Conservation (phyloP, 2,888 invertebrate genomes). For the Metalampra italica region DNA sequence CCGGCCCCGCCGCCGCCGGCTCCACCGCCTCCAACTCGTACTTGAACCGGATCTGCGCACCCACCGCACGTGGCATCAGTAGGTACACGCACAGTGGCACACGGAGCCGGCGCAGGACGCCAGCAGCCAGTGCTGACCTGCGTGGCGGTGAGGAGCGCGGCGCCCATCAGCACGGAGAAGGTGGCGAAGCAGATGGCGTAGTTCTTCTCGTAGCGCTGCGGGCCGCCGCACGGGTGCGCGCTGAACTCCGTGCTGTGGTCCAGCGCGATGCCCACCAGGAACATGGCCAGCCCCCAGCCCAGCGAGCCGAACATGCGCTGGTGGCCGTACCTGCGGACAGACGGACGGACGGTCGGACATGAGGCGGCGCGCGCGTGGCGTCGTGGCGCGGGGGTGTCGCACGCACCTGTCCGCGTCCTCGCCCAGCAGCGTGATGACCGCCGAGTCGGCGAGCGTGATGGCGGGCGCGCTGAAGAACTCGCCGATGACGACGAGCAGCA, state of each 20-base stretch:
- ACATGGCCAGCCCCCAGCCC: conserved; percentile 99
- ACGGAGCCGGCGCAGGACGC: too few relatives aligned
- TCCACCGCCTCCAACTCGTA: conserved; percentile 70
- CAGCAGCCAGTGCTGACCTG: conserved; percentile 75
- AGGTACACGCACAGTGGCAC: not conserved
- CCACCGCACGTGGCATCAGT: not conserved
- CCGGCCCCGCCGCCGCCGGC: conserved; percentile 81
- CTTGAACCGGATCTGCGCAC: conserved; percentile 79
- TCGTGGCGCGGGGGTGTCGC: conserved; percentile 86
- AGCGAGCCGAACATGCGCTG: conserved; percentile 99
- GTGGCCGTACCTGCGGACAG: conserved; percentile 85
- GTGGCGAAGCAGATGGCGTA: conserved; percentile 99
- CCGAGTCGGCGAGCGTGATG: conserved; percentile 95
- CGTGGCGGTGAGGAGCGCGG: conserved; percentile 93
- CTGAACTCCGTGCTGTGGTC: conserved; percentile 98
- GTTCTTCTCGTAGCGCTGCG: conserved; percentile 95
- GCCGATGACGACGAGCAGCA: conserved; percentile 95
- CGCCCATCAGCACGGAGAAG: conserved; percentile 97
- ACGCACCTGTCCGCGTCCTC: conserved; percentile 90
- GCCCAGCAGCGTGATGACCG: conserved; percentile 92
- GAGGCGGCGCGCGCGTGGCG: too few relatives aligned
- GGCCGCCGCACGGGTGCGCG: conserved; percentile 92
- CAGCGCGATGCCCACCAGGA: conserved; percentile 96
- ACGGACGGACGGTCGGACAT: too few relatives aligned
- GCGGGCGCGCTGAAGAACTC: conserved; percentile 99